Percentiles rank a stretch among this genome's conserved stretches.
These are phyloP conservation scores for Cheilosia urbana DNA, from an alignment of 2,888 invertebrate genomes.

Conservation along the genomic window DNA sequence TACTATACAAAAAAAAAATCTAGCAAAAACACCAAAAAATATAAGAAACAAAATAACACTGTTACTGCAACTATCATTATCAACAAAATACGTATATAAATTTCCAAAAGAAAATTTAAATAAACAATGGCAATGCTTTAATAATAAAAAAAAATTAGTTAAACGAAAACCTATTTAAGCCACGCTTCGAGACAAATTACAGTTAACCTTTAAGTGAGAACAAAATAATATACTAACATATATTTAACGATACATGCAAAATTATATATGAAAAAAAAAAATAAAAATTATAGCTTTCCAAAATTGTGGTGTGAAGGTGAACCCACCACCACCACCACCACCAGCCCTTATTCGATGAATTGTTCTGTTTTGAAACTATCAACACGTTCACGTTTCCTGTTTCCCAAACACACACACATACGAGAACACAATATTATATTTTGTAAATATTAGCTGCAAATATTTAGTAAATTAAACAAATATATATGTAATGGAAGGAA, in stretches of 20 bases:
- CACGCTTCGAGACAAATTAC: constrained; percentile 67
- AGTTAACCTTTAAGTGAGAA: constrained; percentile 52
- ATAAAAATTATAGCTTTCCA: constrained; percentile 40
- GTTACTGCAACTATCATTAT: constrained; percentile 61
- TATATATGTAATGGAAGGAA: constrained; percentile 5
- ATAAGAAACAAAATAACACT: constrained; percentile 41
- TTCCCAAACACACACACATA: constrained; percentile 43
- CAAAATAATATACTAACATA: constrained; percentile 38
- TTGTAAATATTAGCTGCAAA: constrained; percentile 70
- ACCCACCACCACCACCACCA: constrained; percentile 20
- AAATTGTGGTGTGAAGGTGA: constrained; percentile 32
- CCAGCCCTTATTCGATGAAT: constrained; percentile 18
- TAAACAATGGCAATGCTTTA: constrained; percentile 77
- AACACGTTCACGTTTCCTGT: constrained; percentile 65
- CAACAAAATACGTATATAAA: constrained; percentile 67
- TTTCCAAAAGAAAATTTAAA: constrained; percentile 52
- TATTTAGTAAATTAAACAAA: constrained; percentile 41
- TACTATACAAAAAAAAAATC: constrained; percentile 55
- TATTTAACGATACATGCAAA: constrained; percentile 79
- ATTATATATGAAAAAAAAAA: constrained; percentile 47
- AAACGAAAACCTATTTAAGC: constrained; percentile 44
- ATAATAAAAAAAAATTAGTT: constrained; percentile 39
- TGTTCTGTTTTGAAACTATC: constrained; percentile 46
- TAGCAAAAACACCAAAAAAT: constrained; percentile 52
- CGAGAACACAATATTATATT: constrained; percentile 47